Evolutionary conservation across 2,113 vertebrate species (phyloP), one percentile per base, ranked within the genome.

Genomic region (Spheniscus mendiculus): DNA sequence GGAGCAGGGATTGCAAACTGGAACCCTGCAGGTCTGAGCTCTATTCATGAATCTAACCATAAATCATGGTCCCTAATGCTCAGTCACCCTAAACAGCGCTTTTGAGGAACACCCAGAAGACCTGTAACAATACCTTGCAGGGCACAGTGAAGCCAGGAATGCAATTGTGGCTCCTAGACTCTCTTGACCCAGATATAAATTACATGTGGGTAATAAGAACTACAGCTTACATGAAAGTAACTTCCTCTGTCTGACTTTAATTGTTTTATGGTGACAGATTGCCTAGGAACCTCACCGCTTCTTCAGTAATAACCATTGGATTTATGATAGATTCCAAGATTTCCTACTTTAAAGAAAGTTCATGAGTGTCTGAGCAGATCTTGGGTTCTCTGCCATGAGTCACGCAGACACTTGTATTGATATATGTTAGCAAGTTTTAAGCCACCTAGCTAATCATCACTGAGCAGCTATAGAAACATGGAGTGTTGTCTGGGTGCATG

Each of bases 221-320:
- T 93, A 50, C 62, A 91, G 29, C 70, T 97, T 85, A 96, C 87
- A 91, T 94, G 84, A 95, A 97, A 97, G 94, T 83, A 81, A 96
- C 94, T 96, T 97, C 94, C 95, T 94, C 78, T 95, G 84, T 91
- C 89, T 97, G 93, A 95, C 94, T 93, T 96, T 85, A 97, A 94
- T 95, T 97, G 78, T 76, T 97, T 96, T 96, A 96, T 86, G 78
- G 84, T 96, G 95, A 97, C 4, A 2, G 38, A 96, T 94, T 91
- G 53, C 78, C 61, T 40, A 82, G 52, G 70, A 94, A 72, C 45
- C 50, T 96, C 5, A 0, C 40, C 91, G 66, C 44, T 95, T 83
- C 90, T 95, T 87, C 77, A 83, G 78, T 73, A 96, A 91, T 91
- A 88, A 49, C 74, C 40, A n/a, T 2, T 66, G 58, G 58, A 80